Evolutionary conservation across 2,113 vertebrate species (phyloP).

Genomic region (Ancistrus triradiatus): DNA sequence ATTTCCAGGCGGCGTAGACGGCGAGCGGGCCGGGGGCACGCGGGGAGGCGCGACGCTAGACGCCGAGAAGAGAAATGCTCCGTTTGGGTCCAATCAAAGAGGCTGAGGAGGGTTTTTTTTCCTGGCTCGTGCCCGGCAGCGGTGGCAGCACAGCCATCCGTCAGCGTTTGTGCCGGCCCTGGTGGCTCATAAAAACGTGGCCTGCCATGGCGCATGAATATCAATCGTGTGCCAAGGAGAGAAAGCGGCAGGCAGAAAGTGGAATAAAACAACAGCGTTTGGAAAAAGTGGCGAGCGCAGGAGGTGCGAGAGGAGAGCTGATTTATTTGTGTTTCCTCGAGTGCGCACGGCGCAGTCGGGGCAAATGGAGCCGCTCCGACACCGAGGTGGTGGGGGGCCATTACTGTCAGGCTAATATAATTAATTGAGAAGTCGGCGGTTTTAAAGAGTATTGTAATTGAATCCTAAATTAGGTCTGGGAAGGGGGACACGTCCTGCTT

Average conservation of each 20-base stretch:
- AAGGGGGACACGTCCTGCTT: slow-evolving; percentile 77
- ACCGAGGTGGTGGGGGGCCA: slow-evolving; percentile 66
- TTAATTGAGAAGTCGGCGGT: slow-evolving; percentile 74
- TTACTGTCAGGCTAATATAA: slow-evolving; percentile 78
- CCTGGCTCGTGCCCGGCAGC: slow-evolving; percentile 52
- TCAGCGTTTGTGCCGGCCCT: slow-evolving; percentile 62
- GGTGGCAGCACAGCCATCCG: slow-evolving; percentile 61
- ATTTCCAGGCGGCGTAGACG: slow-evolving; percentile 52
- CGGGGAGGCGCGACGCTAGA: slow-evolving; percentile 30
- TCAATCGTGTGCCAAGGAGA: slow-evolving; percentile 55
- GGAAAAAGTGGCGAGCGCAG: slow-evolving; percentile 36
- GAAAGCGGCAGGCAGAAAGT: slow-evolving; percentile 42
- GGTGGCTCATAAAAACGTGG: slow-evolving; percentile 60
- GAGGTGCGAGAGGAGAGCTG: slow-evolving; percentile 42
- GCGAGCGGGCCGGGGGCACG: slow-evolving; percentile 40
- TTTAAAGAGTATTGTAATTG: slow-evolving; percentile 79
- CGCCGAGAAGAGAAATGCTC: slow-evolving; percentile 50
- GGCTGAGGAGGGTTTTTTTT: slow-evolving; percentile 46
- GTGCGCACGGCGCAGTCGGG: slow-evolving; percentile 45
- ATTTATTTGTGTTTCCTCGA: slow-evolving; percentile 58
- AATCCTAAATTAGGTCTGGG: slow-evolving; percentile 76
- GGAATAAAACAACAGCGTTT: slow-evolving; percentile 42
- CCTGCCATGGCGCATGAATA: slow-evolving; percentile 46
- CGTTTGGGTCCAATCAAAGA: slow-evolving; percentile 64
- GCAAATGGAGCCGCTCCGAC: slow-evolving; percentile 45